Evolutionary conservation across 1,140 invertebrate species (phyloP).

Genomic region (Potamilus streckersoni): DNA sequence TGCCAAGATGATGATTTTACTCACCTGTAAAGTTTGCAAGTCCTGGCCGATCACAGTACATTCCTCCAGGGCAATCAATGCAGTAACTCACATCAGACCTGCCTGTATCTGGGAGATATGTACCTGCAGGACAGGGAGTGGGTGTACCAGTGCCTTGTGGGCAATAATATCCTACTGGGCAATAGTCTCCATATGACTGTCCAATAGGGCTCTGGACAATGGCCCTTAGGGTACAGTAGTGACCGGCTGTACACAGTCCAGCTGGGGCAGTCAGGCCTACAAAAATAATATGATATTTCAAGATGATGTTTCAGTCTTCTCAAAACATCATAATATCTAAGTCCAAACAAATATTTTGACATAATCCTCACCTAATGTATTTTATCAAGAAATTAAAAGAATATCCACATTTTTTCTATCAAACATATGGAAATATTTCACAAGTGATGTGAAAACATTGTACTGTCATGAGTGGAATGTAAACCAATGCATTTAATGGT

Average conservation of each 20-base stretch:
- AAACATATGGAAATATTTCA: too few species aligned
- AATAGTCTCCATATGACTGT: constrained; percentile 57
- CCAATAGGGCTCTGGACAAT: constrained; percentile 46
- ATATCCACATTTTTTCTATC: too few species aligned
- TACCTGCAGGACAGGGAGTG: constrained; percentile 55
- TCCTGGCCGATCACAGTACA: constrained; percentile 56
- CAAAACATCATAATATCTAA: too few species aligned
- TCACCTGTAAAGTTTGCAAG: constrained; percentile 54
- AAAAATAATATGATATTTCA: constrained; percentile 2
- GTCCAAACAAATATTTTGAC: too few species aligned
- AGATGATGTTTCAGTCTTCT: too few species aligned
- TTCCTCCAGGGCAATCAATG: constrained; percentile 58
- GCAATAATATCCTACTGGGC: constrained; percentile 61
- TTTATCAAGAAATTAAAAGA: too few species aligned
- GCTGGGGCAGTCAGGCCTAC: constrained; percentile 52
- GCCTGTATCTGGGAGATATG: constrained; percentile 51
- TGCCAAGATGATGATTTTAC: not conserved
- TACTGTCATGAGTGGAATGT: not conserved
- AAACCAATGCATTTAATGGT: too few species aligned
- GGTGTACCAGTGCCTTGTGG: constrained; percentile 54
- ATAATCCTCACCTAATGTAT: too few species aligned
- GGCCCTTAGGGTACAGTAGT: constrained; percentile 55
- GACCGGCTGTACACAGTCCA: constrained; percentile 55
- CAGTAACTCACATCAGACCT: constrained; percentile 40
- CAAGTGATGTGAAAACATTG: too few species aligned